phyloP scores from a whole-genome alignment of 2,797 vertebrate species.

The Peromyscus melanophrys region DNA sequence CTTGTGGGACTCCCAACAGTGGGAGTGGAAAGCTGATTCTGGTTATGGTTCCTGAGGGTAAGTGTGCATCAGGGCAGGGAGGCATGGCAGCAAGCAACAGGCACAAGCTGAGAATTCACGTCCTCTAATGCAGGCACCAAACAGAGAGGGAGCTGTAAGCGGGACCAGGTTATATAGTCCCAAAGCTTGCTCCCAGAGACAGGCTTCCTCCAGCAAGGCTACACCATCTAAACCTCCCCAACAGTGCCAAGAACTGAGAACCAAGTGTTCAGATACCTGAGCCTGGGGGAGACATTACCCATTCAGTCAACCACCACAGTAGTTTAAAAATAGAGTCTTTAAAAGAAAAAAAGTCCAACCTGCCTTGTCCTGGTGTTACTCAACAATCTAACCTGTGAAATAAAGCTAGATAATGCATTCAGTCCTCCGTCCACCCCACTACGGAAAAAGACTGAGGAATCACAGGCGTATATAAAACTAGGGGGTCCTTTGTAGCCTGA shows the following conservation, averaged over 20 bases:
- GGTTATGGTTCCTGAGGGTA: not conserved
- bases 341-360: not conserved
- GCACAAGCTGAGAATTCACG: not conserved
- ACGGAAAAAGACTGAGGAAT: not conserved
- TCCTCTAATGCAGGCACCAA: not conserved
- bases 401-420: not conserved
- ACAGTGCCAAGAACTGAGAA: not conserved
- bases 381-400: not conserved
- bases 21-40: not conserved
- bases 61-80: too few relatives aligned
- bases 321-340: not conserved
- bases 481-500: not conserved
- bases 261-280: not conserved
- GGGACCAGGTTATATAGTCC: not conserved
- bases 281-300: not conserved
- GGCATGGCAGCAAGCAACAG: not conserved
- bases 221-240: not conserved
- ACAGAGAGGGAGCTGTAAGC: not conserved
- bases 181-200: not conserved
- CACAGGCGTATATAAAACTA: not conserved
- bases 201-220: not conserved
- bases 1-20: not conserved
- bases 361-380: not conserved
- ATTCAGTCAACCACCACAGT: not conserved
- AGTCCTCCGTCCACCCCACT: not conserved